Evolutionary conservation across 2,113 vertebrate genomes (phyloP).

Genomic region (Cyphomyrus plagiostoma): DNA sequence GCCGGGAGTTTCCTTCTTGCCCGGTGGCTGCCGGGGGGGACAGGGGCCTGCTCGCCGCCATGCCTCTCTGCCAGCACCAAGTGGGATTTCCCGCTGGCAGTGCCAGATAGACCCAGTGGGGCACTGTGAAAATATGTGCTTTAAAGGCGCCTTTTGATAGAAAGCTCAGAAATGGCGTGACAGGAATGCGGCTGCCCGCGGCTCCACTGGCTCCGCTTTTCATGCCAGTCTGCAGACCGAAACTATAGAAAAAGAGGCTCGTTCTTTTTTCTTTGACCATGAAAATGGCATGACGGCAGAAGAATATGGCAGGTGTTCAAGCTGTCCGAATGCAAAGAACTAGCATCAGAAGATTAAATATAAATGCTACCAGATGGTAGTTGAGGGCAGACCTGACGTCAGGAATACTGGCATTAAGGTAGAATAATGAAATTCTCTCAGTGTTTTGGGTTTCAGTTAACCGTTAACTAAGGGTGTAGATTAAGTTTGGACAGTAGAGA

Average conservation of each 20-base stretch:
- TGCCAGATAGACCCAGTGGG: conserved; percentile 35
- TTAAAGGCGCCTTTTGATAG: conserved; percentile 23
- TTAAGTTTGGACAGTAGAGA: background rate
- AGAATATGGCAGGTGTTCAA: background rate
- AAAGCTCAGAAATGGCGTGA: conserved; percentile 25
- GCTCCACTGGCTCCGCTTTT: background rate
- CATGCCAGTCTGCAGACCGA: background rate
- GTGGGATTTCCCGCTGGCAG: conserved; percentile 24
- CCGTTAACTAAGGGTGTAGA: background rate
- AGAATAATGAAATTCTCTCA: background rate
- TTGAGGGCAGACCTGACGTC: background rate
- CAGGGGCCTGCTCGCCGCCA: background rate
- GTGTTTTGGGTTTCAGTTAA: background rate
- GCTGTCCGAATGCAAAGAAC: background rate
- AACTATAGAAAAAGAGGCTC: background rate
- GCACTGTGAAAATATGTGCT: conserved; percentile 25
- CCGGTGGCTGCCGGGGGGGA: background rate
- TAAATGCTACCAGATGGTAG: background rate
- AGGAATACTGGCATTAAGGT: background rate
- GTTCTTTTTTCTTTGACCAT: background rate
- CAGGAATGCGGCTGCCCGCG: conserved; percentile 11
- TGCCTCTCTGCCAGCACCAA: background rate
- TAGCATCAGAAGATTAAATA: background rate
- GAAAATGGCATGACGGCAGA: background rate
- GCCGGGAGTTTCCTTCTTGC: background rate